Conservation (phyloP, 2,888 invertebrate genomes). For the Polymixis lichenea region DNA sequence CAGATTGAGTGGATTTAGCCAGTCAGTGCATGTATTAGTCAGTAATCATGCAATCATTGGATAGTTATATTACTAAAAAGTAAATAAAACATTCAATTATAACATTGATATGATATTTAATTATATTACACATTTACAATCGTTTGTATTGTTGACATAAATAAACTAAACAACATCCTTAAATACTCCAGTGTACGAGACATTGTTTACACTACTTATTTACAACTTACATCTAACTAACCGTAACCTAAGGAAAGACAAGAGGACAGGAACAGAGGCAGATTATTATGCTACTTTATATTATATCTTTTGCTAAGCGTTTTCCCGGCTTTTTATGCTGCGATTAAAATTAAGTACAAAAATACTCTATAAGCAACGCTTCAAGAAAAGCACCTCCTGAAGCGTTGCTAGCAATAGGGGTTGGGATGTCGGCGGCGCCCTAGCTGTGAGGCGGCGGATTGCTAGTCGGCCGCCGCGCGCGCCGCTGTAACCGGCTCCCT, state of each 20-base stretch:
- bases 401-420: constrained; percentile 56
- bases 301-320: constrained; percentile 43
- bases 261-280: constrained; percentile 57
- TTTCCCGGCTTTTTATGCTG: constrained; percentile 49
- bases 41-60: too few relatives aligned
- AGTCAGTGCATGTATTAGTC: too few relatives aligned
- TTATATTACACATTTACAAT: constrained; percentile 31
- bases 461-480: constrained; percentile 37
- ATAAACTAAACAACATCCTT: constrained; percentile 41
- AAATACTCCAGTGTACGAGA: constrained; percentile 45
- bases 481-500: constrained; percentile 53
- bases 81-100: constrained; percentile 18
- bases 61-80: not conserved
- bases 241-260: constrained; percentile 56
- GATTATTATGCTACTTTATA: constrained; percentile 13
- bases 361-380: constrained; percentile 58
- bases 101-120: constrained; percentile 50
- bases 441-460: constrained; percentile 15
- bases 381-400: constrained; percentile 25
- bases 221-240: constrained; percentile 57
- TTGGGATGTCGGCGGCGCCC: constrained; percentile 31
- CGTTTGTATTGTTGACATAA: constrained; percentile 40
- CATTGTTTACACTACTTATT: constrained; percentile 47
- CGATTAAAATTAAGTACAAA: constrained; percentile 49
- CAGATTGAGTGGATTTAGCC: too few relatives aligned